These are phyloP conservation scores for Lindbergichthys nudifrons DNA, from an alignment of 2,797 vertebrate species.

Conservation along the genomic window DNA sequence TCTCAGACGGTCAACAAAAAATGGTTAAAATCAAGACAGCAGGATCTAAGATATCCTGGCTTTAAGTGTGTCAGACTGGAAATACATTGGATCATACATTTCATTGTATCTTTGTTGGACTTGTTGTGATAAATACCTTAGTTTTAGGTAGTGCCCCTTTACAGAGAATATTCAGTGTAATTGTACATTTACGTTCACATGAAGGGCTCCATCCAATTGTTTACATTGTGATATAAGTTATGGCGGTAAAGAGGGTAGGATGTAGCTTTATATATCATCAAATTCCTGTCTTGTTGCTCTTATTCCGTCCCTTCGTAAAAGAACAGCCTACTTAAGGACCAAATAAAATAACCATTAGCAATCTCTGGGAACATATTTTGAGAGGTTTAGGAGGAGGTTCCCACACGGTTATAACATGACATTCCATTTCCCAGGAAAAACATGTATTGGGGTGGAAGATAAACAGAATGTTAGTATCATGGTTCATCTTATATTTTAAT, in stretches of 20 bases:
- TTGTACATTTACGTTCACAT: background rate
- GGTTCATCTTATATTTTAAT: background rate
- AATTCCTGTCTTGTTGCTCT: background rate
- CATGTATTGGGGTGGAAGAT: slow-evolving; percentile 1
- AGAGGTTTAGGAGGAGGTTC: no score
- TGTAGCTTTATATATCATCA: background rate
- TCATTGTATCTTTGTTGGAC: background rate
- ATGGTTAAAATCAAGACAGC: background rate
- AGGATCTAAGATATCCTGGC: background rate
- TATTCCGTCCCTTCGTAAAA: background rate
- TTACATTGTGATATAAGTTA: background rate
- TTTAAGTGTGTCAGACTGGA: background rate
- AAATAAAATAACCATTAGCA: slow-evolving; percentile 12
- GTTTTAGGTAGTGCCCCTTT: background rate
- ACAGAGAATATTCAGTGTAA: background rate
- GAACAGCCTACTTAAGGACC: background rate
- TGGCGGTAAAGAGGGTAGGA: background rate
- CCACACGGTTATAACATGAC: slow-evolving; percentile 2
- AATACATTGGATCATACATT: background rate
- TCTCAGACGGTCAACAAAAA: background rate
- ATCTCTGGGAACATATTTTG: background rate
- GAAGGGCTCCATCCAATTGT: background rate
- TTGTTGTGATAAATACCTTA: background rate
- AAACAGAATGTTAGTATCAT: background rate
- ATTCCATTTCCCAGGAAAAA: slow-evolving; percentile 2